Base-by-base conservation (phyloP, 1,140 invertebrate genomes). In the Triops longicaudatus region DNA sequence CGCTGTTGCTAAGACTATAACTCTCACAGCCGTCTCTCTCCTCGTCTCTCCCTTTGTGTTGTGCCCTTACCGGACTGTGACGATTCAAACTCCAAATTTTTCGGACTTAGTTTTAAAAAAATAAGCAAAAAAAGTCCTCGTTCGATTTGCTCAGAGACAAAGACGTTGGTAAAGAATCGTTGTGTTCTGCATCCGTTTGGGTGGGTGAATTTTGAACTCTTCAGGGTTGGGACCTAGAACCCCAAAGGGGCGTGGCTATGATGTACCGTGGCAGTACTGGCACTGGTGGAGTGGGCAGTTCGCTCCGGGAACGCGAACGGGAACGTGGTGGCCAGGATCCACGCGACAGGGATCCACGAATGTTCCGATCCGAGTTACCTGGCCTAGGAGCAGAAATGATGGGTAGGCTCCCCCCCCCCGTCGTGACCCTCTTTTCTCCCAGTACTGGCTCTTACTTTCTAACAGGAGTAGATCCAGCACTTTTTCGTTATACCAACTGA, bases 201-300 rank as follows among this genome's bases (percentile, higher is more conserved):
- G n/a, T n/a, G n/a, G n/a, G n/a, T n/a, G 2, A 37, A 37, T 7
- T 37, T 37, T 37, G 31, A 37, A 37, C 31, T 37, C 31, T 63
- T 5, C 17, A 14, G 50, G 22, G 50, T 63, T 17, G 14, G 6
- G 50, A n/a, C n/a, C 50, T 17, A 22, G 17, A 10, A 5, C 50
- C 50, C n/a, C n/a, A n/a, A n/a, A 22, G 50, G 14, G 50, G 50
- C 50, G 50, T 63, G 50, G 50, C 50, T 63, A 63, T 63, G 50
- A 63, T 63, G 50, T 63, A 63, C 50, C 50, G 50, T 3, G 50
- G 50, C 50, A 63, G 50, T 63, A 63, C 50, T 63, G 50, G 50
- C 14, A 17, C 50, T 22, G 50, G 50, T 17, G 50, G 50, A 63
- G 22, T 63, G 50, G 50, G 50, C 50, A 22, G 50, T n/a, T 63